phyloP scores from a whole-genome alignment of 2,113 vertebrate genomes.

The Mesoclemmys tuberculata region DNA sequence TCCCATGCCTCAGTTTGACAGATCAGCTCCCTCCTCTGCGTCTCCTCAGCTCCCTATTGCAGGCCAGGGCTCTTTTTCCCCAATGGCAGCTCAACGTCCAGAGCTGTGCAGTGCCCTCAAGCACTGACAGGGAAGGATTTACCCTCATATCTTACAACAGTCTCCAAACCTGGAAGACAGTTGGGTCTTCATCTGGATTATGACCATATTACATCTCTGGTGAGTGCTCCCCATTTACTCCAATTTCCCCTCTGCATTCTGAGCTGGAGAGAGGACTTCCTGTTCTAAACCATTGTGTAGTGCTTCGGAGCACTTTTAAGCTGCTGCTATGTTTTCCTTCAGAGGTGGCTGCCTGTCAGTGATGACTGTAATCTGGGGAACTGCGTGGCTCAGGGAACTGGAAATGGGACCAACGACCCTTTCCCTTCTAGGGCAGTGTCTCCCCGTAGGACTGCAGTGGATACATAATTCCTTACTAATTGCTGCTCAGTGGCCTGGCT shows the following conservation, averaged over 20 bases:
- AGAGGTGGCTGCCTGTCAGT: slow-evolving; percentile 32
- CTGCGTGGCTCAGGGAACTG: slow-evolving; percentile 47
- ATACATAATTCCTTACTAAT: slow-evolving; percentile 53
- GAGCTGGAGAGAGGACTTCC: slow-evolving; percentile 14
- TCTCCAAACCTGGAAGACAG: slow-evolving; percentile 26
- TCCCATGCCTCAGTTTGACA: neutral
- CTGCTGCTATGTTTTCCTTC: slow-evolving; percentile 45
- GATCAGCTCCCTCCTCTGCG: slow-evolving; percentile 27
- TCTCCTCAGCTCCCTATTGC: no score
- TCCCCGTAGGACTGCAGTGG: slow-evolving; percentile 24
- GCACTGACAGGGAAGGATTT: neutral
- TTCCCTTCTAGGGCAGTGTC: neutral
- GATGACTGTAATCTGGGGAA: slow-evolving; percentile 62
- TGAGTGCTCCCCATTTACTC: slow-evolving; percentile 57
- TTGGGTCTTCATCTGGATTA: slow-evolving; percentile 30
- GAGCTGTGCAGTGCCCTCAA: no score
- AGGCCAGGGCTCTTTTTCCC: no score
- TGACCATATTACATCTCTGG: slow-evolving; percentile 48
- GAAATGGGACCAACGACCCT: slow-evolving; percentile 62
- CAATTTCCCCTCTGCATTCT: slow-evolving; percentile 57
- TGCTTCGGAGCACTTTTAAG: fast-evolving
- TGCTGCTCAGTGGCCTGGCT: neutral
- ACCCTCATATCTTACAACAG: neutral
- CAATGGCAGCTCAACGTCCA: no score
- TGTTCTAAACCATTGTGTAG: slow-evolving; percentile 55